Percentiles rank a stretch among this genome's conserved stretches.
Conservation (phyloP, 2,797 vertebrate genomes). For the Leontocebus nigricollis region DNA sequence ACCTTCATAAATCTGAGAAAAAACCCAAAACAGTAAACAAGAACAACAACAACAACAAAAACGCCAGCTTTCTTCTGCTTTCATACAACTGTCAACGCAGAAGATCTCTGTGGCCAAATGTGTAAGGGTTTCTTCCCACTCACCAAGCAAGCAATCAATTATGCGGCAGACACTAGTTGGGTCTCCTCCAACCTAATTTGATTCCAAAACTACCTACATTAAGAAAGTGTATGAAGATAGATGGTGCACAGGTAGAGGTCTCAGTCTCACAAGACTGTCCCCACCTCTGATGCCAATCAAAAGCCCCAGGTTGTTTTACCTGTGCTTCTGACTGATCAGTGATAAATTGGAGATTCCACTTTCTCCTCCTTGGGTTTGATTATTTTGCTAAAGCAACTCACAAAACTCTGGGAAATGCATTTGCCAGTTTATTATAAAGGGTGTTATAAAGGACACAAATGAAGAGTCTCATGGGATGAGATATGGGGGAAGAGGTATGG, state of each 20-base stretch:
- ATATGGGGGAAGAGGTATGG: not conserved
- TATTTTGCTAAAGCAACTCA: not conserved
- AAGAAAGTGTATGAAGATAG: not conserved
- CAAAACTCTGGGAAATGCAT: not conserved
- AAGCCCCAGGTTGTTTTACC: not conserved
- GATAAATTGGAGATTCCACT: not conserved
- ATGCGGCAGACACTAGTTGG: not conserved
- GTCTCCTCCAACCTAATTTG: not conserved
- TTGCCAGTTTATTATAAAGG: not conserved
- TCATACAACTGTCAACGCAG: not conserved
- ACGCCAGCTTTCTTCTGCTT: not conserved
- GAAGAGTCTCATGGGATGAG: too few species aligned
- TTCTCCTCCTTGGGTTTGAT: not conserved
- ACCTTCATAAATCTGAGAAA: not conserved
- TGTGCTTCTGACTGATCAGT: not conserved
- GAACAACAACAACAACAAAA: not conserved
- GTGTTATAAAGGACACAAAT: not conserved
- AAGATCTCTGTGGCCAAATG: not conserved
- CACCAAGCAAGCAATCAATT: not conserved
- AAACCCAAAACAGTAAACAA: not conserved
- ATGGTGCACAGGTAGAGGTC: not conserved
- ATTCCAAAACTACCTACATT: not conserved
- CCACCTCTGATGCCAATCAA: not conserved
- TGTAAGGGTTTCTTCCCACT: not conserved
- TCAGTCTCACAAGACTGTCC: not conserved